phyloP scores from a whole-genome alignment of 2,797 vertebrate species.

The Hippocampus kuda region DNA sequence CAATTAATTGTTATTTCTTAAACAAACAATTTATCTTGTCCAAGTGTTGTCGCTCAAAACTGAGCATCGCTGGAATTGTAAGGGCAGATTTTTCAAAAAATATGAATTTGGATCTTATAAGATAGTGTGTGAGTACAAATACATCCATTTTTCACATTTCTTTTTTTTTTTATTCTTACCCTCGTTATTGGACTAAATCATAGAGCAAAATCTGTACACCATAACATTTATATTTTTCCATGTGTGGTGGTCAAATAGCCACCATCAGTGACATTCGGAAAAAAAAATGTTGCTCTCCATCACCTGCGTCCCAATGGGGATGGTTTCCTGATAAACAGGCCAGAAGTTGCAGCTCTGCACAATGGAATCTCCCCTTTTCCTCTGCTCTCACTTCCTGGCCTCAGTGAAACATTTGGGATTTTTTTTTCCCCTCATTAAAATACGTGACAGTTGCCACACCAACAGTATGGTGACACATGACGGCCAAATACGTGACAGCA shows the following conservation, averaged over 20 bases:
- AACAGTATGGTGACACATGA: background rate
- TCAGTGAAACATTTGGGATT: slow-evolving; percentile 24
- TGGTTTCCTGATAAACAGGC: slow-evolving; percentile 22
- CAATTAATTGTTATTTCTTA: too few species aligned
- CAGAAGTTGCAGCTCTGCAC: background rate
- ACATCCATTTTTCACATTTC: too few species aligned
- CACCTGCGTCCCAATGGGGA: slow-evolving; percentile 14
- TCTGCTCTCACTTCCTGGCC: slow-evolving; percentile 30
- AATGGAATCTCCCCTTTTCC: slow-evolving; percentile 3
- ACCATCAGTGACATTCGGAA: background rate
- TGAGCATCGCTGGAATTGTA: too few species aligned
- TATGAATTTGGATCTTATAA: too few species aligned
- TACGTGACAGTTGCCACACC: slow-evolving; percentile 17
- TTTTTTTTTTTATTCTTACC: too few species aligned
- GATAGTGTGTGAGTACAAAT: too few species aligned
- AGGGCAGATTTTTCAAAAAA: too few species aligned
- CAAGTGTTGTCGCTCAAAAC: too few species aligned
- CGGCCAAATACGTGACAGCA: slow-evolving; percentile 25
- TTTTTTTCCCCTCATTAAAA: slow-evolving; percentile 28
- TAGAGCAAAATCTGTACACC: too few species aligned
- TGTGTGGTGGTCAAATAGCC: background rate
- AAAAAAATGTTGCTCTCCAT: slow-evolving; percentile 5
- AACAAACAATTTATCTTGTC: too few species aligned
- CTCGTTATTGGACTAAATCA: too few species aligned
- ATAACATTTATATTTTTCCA: background rate